Conservation (phyloP, 2,797 vertebrate species). For the Enteromius mattozi region DNA sequence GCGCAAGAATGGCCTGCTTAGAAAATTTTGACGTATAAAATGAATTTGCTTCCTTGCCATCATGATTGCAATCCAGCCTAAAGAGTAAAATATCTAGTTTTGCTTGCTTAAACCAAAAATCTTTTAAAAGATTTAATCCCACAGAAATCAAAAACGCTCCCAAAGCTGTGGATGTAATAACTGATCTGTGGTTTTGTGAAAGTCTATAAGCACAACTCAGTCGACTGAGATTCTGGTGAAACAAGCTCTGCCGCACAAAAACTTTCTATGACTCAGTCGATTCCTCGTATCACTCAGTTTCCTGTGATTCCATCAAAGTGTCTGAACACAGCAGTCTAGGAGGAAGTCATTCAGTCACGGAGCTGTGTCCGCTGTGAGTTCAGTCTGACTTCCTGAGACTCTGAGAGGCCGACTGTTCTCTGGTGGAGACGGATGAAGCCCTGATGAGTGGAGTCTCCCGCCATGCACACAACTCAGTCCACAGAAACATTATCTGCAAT, state of each 20-base stretch:
- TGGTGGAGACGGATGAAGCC: too few species aligned
- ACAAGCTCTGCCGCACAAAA: conserved; percentile 6
- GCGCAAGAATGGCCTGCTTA: background rate
- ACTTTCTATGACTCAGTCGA: conserved; percentile 5
- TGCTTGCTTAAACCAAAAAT: background rate
- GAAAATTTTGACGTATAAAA: background rate
- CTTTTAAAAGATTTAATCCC: background rate
- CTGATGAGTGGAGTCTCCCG: too few species aligned
- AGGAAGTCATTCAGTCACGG: conserved; percentile 28
- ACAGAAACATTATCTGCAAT: background rate
- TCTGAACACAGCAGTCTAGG: conserved; percentile 32
- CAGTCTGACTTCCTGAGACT: conserved; percentile 43
- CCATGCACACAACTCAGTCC: background rate
- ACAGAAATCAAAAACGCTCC: background rate
- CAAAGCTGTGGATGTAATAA: background rate
- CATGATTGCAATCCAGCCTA: background rate
- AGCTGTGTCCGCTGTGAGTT: conserved; percentile 37
- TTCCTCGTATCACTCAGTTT: conserved; percentile 4
- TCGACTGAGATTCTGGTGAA: background rate
- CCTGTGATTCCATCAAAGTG: conserved; percentile 42
- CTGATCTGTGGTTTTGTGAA: background rate
- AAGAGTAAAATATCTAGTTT: background rate
- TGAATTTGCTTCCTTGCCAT: background rate
- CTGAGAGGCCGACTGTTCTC: conserved; percentile 37
- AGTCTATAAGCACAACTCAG: background rate